Evolutionary conservation across 2,797 vertebrate genomes (phyloP).

Genomic region (Syncerus caffer): DNA sequence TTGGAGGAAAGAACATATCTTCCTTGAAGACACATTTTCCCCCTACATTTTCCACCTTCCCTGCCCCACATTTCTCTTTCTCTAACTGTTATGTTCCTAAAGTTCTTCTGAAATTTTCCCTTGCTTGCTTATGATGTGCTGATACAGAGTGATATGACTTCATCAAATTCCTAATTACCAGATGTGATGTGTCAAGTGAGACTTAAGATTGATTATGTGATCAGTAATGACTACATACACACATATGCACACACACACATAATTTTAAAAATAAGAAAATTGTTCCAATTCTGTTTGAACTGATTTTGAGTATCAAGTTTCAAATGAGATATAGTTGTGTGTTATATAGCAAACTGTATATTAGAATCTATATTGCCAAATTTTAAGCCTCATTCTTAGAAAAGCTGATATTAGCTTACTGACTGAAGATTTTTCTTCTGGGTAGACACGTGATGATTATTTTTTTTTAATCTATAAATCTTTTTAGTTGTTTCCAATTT

Average conservation of each 20-base stretch:
- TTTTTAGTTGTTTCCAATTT: constrained; percentile 22
- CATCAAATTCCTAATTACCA: neutral
- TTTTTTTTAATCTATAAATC: neutral
- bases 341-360: neutral
- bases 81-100: neutral
- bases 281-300: neutral
- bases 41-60: neutral
- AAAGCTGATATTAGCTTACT: neutral
- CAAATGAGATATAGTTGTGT: neutral
- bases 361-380: neutral
- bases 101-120: constrained; percentile 3
- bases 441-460: neutral
- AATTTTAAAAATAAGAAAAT: neutral
- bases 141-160: neutral
- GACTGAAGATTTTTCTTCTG: neutral
- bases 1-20: neutral
- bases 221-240: neutral
- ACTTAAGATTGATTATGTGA: neutral
- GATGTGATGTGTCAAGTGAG: neutral
- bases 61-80: neutral
- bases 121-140: neutral
- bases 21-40: neutral
- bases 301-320: constrained; percentile 29
- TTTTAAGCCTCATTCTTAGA: constrained; percentile 13
- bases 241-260: neutral